A percentile compares a stretch with the other conserved stretches of the same genome.
Evolutionary conservation across 1,140 invertebrate genomes (phyloP).

Genomic region (Elymnias hypermnestra): DNA sequence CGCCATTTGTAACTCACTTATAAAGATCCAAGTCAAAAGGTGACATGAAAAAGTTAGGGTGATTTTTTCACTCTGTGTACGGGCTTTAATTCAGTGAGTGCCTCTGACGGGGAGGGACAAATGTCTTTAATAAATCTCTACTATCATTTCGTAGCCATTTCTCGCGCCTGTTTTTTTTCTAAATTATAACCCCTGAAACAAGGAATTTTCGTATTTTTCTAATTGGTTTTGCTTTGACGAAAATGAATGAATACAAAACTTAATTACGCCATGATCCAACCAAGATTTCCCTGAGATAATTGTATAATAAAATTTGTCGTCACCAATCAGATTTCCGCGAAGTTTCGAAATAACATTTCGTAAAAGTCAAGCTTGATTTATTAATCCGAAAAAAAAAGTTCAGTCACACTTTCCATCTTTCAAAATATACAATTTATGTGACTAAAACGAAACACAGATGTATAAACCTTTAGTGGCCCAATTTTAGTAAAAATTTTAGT

Average conservation of each 20-base stretch:
- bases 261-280: too few species aligned
- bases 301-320: too few species aligned
- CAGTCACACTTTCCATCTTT: too few species aligned
- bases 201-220: slow-evolving; percentile 14
- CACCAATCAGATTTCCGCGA: too few species aligned
- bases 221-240: slow-evolving; percentile 14
- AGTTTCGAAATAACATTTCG: too few species aligned
- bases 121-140: slow-evolving; percentile 36
- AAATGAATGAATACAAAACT: too few species aligned
- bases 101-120: slow-evolving; percentile 23
- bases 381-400: too few species aligned
- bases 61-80: slow-evolving; percentile 16
- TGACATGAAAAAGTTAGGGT: slow-evolving; percentile 22
- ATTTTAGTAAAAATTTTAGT: too few species aligned
- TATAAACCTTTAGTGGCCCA: too few species aligned
- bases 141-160: slow-evolving; percentile 32
- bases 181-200: slow-evolving; percentile 17
- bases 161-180: slow-evolving; percentile 23
- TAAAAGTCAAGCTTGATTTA: background rate
- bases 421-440: too few species aligned
- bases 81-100: slow-evolving; percentile 30
- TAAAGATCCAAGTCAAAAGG: slow-evolving; percentile 29
- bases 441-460: too few species aligned
- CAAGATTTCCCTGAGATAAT: too few species aligned
- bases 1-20: slow-evolving; percentile 15